Percentiles rank a stretch among this genome's conserved stretches.
phyloP scores from a whole-genome alignment of 2,797 vertebrate genomes.

The Eremophila alpestris region DNA sequence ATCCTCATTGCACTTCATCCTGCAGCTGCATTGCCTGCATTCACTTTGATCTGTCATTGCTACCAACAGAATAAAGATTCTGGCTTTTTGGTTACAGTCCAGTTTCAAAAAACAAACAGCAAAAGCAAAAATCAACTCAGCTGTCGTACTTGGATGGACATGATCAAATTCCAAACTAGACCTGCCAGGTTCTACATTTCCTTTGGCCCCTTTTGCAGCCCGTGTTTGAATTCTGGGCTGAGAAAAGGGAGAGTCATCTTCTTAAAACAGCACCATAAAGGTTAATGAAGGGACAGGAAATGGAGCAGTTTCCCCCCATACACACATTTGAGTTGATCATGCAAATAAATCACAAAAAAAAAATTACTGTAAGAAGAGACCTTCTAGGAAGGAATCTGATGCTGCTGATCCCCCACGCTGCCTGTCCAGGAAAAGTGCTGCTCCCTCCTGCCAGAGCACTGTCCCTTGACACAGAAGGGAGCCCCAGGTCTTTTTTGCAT shows the following conservation, averaged over 20 bases:
- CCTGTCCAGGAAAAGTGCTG: neutral
- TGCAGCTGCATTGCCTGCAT: neutral
- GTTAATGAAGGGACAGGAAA: neutral
- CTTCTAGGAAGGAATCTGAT: neutral
- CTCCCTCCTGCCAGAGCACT: neutral
- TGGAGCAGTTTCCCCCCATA: neutral
- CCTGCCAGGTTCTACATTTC: neutral
- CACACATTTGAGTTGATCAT: neutral
- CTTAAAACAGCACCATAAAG: conserved; percentile 11
- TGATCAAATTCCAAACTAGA: neutral
- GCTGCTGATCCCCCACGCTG: neutral
- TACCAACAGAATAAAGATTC: neutral
- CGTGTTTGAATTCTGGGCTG: neutral
- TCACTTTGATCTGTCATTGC: neutral
- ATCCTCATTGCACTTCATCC: neutral
- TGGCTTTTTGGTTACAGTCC: neutral
- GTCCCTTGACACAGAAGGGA: neutral
- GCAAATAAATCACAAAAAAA: neutral
- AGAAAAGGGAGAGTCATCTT: neutral
- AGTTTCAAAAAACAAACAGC: neutral
- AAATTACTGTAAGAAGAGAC: neutral
- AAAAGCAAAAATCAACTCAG: neutral
- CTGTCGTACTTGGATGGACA: neutral
- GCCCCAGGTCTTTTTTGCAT: neutral
- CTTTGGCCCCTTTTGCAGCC: neutral